These are phyloP conservation scores for Chrysopa pallens DNA, from an alignment of 1,140 invertebrate genomes.

Conservation along the genomic window DNA sequence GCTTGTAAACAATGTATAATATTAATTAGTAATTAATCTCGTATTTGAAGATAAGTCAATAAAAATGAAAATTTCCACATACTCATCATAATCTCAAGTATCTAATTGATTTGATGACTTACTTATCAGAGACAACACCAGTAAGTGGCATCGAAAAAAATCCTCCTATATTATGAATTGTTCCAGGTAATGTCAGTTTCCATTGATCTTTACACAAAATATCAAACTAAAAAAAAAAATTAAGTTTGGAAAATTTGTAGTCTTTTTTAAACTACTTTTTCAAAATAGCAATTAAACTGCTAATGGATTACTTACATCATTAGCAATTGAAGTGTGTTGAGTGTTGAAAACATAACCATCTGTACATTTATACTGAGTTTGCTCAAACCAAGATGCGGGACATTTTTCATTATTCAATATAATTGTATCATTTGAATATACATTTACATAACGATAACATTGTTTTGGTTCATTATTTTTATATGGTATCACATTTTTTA, in stretches of 20 bases:
- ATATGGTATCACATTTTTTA: constrained; percentile 28
- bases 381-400: constrained; percentile 21
- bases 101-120: too few relatives aligned
- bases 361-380: constrained; percentile 16
- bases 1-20: too few relatives aligned
- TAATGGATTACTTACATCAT: too few relatives aligned
- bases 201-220: constrained; percentile 40
- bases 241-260: too few relatives aligned
- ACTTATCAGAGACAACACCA: constrained; percentile 48
- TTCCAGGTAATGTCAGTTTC: constrained; percentile 51
- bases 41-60: too few relatives aligned
- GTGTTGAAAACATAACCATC: constrained; percentile 15
- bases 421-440: constrained; percentile 4
- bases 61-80: too few relatives aligned
- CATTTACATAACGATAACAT: constrained; percentile 23
- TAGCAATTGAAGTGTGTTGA: too few relatives aligned
- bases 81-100: too few relatives aligned
- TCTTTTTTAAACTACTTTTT: too few relatives aligned
- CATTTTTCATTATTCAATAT: constrained; percentile 15
- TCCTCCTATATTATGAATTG: constrained; percentile 50
- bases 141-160: constrained; percentile 48
- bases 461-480: constrained; percentile 22
- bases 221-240: constrained; percentile 27
- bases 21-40: too few relatives aligned
- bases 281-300: too few relatives aligned